Evolutionary conservation across 1,140 invertebrate species (phyloP).

Genomic region (Dendroctonus valens): DNA sequence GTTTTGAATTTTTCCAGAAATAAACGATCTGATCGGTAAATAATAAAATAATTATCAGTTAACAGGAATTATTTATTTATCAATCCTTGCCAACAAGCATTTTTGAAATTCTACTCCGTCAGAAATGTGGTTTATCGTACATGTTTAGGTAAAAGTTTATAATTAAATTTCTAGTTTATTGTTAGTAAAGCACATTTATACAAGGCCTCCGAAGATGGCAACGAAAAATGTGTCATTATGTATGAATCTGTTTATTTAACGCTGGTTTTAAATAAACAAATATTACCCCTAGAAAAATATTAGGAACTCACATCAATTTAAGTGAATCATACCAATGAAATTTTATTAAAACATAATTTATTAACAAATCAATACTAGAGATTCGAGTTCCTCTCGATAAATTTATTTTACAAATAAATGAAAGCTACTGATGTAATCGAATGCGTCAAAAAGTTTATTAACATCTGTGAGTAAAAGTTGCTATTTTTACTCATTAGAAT

Average conservation of each 20-base stretch:
- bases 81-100: constrained; percentile 14
- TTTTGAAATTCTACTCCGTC: constrained; percentile 20
- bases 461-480: constrained; percentile 7
- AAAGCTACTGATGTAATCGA: constrained; percentile 10
- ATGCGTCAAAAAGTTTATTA: constrained; percentile 7
- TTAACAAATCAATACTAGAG: constrained; percentile 28
- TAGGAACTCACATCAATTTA: constrained; percentile 2
- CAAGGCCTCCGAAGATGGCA: constrained; percentile 21
- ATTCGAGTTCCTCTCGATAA: constrained; percentile 8
- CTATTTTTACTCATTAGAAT: no score
- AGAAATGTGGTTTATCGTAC: constrained; percentile 25
- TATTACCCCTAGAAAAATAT: constrained; percentile 27
- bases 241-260: constrained; percentile 23
- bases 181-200: constrained; percentile 33
- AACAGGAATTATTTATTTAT: constrained; percentile 23
- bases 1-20: neutral
- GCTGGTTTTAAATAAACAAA: constrained; percentile 29
- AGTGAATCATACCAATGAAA: constrained; percentile 23
- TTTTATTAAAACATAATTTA: constrained; percentile 30
- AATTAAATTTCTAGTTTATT: constrained; percentile 33
- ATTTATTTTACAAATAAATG: constrained; percentile 29
- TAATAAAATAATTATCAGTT: constrained; percentile 25
- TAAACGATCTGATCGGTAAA: constrained; percentile 16
- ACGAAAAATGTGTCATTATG: constrained; percentile 34
- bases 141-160: constrained; percentile 33